Percentiles rank a stretch among this genome's conserved stretches.
Evolutionary conservation across 2,797 vertebrate species (phyloP).

Genomic region (Chelon auratus): DNA sequence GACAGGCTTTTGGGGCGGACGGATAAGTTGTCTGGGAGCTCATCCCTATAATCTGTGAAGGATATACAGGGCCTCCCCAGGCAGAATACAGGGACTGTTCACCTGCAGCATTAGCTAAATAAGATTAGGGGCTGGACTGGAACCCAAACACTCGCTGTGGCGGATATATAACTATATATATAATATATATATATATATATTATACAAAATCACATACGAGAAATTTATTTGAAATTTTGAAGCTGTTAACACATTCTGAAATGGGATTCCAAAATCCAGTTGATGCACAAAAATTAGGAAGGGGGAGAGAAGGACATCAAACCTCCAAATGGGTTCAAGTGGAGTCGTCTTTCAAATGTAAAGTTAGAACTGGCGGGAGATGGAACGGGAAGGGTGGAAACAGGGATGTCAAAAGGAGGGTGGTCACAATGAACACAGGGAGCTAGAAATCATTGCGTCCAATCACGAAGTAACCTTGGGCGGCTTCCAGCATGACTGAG

Average conservation of each 20-base stretch:
- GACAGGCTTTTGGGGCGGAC: constrained; percentile 75
- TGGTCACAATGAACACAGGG: constrained; percentile 60
- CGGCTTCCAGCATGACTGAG: constrained; percentile 75
- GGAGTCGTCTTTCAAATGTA: constrained; percentile 68
- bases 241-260: constrained; percentile 51
- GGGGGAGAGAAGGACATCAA: constrained; percentile 45
- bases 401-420: constrained; percentile 52
- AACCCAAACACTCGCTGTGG: constrained; percentile 67
- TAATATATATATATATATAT: constrained; percentile 42
- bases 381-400: constrained; percentile 43
- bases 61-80: constrained; percentile 80
- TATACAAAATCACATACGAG: constrained; percentile 55
- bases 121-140: constrained; percentile 78
- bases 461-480: constrained; percentile 85
- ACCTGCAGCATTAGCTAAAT: constrained; percentile 82
- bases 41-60: constrained; percentile 81
- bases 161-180: constrained; percentile 44
- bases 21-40: constrained; percentile 79
- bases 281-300: constrained; percentile 53
- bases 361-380: constrained; percentile 54
- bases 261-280: constrained; percentile 59
- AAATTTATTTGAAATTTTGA: constrained; percentile 54
- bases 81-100: constrained; percentile 74
- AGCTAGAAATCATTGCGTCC: constrained; percentile 78
- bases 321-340: constrained; percentile 56